Percentiles rank a stretch among this genome's conserved stretches.
These are phyloP conservation scores for Esox niger DNA, from an alignment of 2,113 vertebrate genomes.

Conservation along the genomic window DNA sequence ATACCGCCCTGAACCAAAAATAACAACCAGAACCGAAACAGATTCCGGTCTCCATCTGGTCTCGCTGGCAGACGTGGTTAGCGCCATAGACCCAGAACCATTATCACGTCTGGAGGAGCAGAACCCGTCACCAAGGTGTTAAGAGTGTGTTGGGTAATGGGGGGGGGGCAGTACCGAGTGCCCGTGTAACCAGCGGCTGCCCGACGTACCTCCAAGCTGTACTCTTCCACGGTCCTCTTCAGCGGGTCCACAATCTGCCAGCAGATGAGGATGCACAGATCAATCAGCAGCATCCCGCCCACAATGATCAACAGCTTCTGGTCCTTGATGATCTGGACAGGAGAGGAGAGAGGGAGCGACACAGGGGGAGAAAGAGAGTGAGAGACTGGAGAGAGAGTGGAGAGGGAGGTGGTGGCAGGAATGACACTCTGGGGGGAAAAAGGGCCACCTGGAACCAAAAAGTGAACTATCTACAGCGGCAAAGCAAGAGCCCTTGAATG, in stretches of 20 bases:
- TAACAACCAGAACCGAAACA: slow-evolving; percentile 51
- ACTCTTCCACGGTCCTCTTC: slow-evolving; percentile 93
- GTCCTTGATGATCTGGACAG: slow-evolving; percentile 96
- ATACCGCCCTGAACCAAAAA: slow-evolving; percentile 65
- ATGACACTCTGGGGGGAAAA: background rate
- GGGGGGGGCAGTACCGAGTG: too few species aligned
- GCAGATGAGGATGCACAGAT: slow-evolving; percentile 98
- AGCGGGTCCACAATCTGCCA: slow-evolving; percentile 99
- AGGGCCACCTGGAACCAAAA: too few species aligned
- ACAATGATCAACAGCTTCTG: slow-evolving; percentile 98
- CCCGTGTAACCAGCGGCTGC: too few species aligned
- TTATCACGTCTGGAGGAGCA: slow-evolving; percentile 14
- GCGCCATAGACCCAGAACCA: slow-evolving; percentile 14
- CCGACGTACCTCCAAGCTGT: slow-evolving; percentile 94
- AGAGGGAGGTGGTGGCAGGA: background rate
- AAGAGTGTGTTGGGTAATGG: background rate
- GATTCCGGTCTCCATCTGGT: slow-evolving; percentile 20
- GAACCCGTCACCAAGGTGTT: slow-evolving; percentile 14
- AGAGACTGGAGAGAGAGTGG: background rate
- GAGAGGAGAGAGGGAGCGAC: slow-evolving; percentile 27
- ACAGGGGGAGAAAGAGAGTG: slow-evolving; percentile 11
- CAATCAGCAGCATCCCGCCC: slow-evolving; percentile 97
- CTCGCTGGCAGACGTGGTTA: slow-evolving; percentile 18
- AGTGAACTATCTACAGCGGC: too few species aligned
- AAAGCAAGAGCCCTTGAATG: too few species aligned